A percentile compares a stretch with the other conserved stretches of the same genome.
These are phyloP conservation scores for Pedetes capensis DNA, from an alignment of 2,113 vertebrate genomes.

Conservation along the genomic window DNA sequence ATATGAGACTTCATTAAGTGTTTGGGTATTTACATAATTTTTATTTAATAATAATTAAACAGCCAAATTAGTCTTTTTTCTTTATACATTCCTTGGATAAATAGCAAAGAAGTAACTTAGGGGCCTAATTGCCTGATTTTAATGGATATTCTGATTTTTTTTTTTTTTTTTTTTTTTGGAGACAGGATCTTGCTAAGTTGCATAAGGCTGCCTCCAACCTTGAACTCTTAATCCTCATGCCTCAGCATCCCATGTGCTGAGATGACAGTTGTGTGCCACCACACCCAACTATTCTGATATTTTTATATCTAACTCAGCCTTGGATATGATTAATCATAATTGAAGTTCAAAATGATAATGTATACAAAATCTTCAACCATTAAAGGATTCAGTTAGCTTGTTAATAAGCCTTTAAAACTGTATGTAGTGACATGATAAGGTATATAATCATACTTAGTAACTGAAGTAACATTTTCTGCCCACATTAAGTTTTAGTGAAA, in stretches of 20 bases:
- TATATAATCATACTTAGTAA: background rate
- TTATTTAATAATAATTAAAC: conserved; percentile 18
- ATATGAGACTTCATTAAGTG: background rate
- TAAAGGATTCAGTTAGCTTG: background rate
- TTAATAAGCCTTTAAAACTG: background rate
- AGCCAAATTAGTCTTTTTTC: background rate
- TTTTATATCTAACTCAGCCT: conserved; percentile 25
- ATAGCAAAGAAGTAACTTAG: background rate
- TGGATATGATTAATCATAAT: background rate
- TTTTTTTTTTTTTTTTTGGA: no score
- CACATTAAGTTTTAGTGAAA: conserved; percentile 15
- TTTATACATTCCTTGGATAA: background rate
- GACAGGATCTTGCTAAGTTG: no score
- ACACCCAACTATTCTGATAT: no score
- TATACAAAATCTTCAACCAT: background rate
- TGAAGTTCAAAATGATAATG: conserved; percentile 35
- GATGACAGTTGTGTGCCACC: no score
- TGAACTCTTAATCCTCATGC: no score
- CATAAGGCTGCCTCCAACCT: no score
- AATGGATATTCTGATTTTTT: no score
- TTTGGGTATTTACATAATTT: conserved; percentile 51
- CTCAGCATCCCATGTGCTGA: no score
- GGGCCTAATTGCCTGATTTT: no score
- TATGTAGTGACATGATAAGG: background rate
- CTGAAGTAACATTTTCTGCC: background rate